Conservation (phyloP, 1,140 invertebrate genomes). For the Druon quercuslanigerum region DNA sequence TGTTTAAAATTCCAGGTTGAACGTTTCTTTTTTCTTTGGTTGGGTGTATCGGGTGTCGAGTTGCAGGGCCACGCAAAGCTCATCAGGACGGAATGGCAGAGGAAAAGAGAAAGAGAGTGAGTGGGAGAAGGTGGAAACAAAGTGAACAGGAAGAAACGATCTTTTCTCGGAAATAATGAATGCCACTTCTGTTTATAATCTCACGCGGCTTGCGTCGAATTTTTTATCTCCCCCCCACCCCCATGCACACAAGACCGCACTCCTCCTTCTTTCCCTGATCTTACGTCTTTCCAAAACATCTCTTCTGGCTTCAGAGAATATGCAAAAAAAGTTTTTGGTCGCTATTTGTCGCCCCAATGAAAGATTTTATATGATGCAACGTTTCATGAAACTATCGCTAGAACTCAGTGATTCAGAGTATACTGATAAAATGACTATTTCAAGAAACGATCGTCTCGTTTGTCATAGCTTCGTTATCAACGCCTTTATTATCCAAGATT, state of each 20-base stretch:
- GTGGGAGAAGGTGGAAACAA: slow-evolving; percentile 36
- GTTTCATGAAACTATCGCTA: neutral
- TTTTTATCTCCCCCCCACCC: slow-evolving; percentile 34
- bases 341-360: neutral
- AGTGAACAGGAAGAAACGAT: slow-evolving; percentile 38
- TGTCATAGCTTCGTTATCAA: neutral
- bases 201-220: slow-evolving; percentile 42
- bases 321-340: neutral
- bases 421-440: slow-evolving; percentile 18
- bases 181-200: slow-evolving; percentile 66
- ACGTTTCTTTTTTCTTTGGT: slow-evolving; percentile 34
- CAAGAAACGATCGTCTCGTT: neutral
- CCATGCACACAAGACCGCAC: slow-evolving; percentile 33
- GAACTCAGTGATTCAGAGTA: slow-evolving; percentile 6
- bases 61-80: slow-evolving; percentile 37
- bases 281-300: slow-evolving; percentile 10
- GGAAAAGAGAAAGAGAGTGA: slow-evolving; percentile 32
- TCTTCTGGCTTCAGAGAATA: slow-evolving; percentile 1
- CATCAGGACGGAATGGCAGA: slow-evolving; percentile 9
- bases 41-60: slow-evolving; percentile 54
- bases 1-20: slow-evolving; percentile 53
- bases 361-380: neutral
- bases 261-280: slow-evolving; percentile 44
- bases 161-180: slow-evolving; percentile 66
- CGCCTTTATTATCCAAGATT: slow-evolving; percentile 25